phyloP scores from a whole-genome alignment of 2,113 vertebrate species.

The Trinectes maculatus region DNA sequence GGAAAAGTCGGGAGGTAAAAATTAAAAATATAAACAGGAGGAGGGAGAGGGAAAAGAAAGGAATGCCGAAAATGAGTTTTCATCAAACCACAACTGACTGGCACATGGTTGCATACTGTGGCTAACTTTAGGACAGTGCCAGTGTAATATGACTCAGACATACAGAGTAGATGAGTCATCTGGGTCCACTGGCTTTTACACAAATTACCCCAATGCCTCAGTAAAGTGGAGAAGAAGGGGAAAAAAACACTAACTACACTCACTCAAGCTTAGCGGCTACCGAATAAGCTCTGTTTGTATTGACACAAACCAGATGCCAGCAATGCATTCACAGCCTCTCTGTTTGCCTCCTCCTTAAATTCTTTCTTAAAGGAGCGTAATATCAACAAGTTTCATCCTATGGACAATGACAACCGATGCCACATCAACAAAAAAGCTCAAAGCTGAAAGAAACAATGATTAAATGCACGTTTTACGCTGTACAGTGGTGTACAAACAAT shows the following conservation, averaged over 20 bases:
- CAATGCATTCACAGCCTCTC: background rate
- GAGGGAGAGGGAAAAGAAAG: constrained; percentile 14
- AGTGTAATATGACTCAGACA: constrained; percentile 57
- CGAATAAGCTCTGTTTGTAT: constrained; percentile 27
- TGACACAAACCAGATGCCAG: constrained; percentile 36
- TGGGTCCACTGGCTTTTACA: constrained; percentile 4
- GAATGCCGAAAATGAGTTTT: constrained; percentile 30
- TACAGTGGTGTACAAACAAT: too few relatives aligned
- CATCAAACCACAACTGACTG: constrained; percentile 25
- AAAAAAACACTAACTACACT: background rate
- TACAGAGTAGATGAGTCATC: constrained; percentile 52
- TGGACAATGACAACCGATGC: too few relatives aligned
- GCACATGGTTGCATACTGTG: constrained; percentile 12
- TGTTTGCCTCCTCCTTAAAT: too few relatives aligned
- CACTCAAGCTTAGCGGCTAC: constrained; percentile 16
- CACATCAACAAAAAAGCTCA: too few relatives aligned
- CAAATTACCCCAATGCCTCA: constrained; percentile 9
- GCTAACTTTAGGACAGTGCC: constrained; percentile 43
- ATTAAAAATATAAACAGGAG: background rate
- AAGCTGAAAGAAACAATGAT: too few relatives aligned
- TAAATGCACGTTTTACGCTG: too few relatives aligned
- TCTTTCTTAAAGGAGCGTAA: too few relatives aligned
- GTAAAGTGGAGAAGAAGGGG: background rate
- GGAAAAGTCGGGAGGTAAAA: background rate
- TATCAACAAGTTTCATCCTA: too few relatives aligned